Evolutionary conservation across 2,888 invertebrate species (phyloP).

Genomic region (Aelia acuminata): DNA sequence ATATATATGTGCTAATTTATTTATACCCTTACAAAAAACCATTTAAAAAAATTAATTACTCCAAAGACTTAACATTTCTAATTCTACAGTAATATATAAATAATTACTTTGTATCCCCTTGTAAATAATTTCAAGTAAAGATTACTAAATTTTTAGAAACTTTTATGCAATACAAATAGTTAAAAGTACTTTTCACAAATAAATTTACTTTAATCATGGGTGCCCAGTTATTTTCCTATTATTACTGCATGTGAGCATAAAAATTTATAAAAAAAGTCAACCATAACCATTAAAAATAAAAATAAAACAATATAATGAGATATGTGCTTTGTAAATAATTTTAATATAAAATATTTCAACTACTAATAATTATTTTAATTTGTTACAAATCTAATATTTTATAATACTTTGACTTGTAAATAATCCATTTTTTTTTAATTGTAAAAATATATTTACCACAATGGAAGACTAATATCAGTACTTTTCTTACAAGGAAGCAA

Average conservation of each 20-base stretch:
- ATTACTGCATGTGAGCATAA: not conserved
- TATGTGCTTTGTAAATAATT: not conserved
- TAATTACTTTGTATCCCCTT: not conserved
- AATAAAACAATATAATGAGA: not conserved
- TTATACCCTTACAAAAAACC: too few species aligned
- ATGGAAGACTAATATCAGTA: conserved; percentile 37
- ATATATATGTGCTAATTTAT: too few species aligned
- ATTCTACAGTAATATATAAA: not conserved
- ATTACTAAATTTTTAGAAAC: not conserved
- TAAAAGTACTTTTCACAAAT: not conserved
- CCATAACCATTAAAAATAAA: not conserved
- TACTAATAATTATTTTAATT: not conserved
- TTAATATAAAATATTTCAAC: not conserved
- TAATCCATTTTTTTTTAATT: not conserved
- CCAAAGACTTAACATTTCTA: not conserved
- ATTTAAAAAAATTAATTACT: too few species aligned
- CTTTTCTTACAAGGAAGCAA: not conserved
- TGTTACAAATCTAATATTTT: not conserved
- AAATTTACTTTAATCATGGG: not conserved
- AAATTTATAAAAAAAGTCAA: not conserved
- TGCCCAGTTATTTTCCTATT: not conserved
- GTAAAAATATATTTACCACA: conserved; percentile 11
- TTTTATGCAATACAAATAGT: not conserved
- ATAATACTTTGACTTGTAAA: not conserved
- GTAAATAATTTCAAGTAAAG: not conserved